phyloP scores from a whole-genome alignment of 2,797 vertebrate species.

The Streptopelia turtur region DNA sequence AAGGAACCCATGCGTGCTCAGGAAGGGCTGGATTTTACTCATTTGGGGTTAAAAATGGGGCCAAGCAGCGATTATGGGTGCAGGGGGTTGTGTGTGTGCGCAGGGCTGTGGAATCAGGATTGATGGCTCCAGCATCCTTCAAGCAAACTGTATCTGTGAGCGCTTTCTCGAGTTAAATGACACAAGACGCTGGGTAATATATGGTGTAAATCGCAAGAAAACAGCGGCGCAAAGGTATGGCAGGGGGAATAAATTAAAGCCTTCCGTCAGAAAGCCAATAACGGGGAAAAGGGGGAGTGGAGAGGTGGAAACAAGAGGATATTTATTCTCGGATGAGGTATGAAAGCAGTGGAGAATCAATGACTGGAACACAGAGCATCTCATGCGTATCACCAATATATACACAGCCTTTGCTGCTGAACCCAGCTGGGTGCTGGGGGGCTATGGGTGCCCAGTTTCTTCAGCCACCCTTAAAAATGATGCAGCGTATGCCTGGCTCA shows the following conservation, averaged over 20 bases:
- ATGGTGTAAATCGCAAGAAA: constrained; percentile 54
- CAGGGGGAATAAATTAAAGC: constrained; percentile 68
- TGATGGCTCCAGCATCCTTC: constrained; percentile 57
- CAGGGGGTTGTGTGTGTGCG: too few relatives aligned
- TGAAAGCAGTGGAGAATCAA: constrained; percentile 34
- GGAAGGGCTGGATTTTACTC: neutral
- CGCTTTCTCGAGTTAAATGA: constrained; percentile 65
- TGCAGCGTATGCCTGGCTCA: fast-evolving
- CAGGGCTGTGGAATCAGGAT: constrained; percentile 34
- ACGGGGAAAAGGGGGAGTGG: constrained; percentile 22
- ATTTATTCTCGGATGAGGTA: constrained; percentile 40
- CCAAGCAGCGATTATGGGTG: too few relatives aligned
- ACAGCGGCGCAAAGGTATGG: constrained; percentile 7
- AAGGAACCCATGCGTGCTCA: fast-evolving
- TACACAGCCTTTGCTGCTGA: neutral
- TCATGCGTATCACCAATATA: neutral
- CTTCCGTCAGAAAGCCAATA: constrained; percentile 63
- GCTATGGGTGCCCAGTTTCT: neutral
- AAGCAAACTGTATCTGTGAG: constrained; percentile 49
- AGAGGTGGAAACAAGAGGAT: constrained; percentile 47
- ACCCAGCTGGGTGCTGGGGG: neutral
- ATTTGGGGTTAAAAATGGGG: neutral
- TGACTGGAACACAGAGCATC: neutral
- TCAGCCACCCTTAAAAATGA: neutral
- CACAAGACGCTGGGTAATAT: constrained; percentile 66